phyloP scores from a whole-genome alignment of 2,888 invertebrate genomes.

The Entomobrya proxima region DNA sequence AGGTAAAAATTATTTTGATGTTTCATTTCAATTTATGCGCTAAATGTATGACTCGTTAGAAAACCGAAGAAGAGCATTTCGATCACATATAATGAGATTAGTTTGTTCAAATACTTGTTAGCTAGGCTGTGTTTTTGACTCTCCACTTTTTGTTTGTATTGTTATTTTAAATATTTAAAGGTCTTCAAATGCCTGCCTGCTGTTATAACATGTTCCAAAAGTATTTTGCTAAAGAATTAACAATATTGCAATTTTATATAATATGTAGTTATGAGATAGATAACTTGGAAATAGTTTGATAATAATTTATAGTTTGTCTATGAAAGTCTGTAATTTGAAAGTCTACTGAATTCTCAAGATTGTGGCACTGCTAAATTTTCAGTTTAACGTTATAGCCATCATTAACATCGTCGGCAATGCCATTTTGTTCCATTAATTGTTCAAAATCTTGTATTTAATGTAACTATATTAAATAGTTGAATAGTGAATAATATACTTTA shows the following conservation, averaged over 20 bases:
- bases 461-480: background rate
- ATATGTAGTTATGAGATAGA: too few species aligned
- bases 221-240: too few species aligned
- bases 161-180: too few species aligned
- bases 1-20: conserved; percentile 27
- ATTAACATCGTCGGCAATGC: too few species aligned
- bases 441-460: background rate
- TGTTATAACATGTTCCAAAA: too few species aligned
- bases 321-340: conserved; percentile 54
- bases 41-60: too few species aligned
- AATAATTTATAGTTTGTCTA: background rate
- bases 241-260: background rate
- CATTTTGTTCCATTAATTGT: background rate
- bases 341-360: conserved; percentile 46
- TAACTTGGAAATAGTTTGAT: too few species aligned
- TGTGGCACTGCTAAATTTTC: conserved; percentile 51
- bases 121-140: too few species aligned
- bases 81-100: too few species aligned
- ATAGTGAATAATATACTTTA: background rate
- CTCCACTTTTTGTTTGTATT: too few species aligned
- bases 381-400: background rate
- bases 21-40: background rate
- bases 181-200: too few species aligned
- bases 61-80: background rate
- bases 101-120: too few species aligned